Evolutionary conservation across 2,888 invertebrate genomes (phyloP).

Genomic region (Amphipyra tragopoginis): DNA sequence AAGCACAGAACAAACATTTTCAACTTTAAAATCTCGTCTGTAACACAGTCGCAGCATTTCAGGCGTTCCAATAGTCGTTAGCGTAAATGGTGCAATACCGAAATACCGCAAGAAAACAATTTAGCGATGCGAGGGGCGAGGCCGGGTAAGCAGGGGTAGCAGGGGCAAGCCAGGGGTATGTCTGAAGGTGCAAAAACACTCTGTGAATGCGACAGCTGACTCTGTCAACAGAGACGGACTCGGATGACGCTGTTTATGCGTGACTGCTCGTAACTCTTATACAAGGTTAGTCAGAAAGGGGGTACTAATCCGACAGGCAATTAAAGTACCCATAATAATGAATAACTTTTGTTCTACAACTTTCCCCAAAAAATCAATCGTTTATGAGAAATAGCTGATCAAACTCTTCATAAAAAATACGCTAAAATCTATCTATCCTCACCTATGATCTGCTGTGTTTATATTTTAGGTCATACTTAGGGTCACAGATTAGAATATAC

Average conservation of each 20-base stretch:
- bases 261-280: not conserved
- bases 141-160: constrained; percentile 41
- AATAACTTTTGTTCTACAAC: no score
- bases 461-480: no score
- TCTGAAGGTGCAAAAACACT: constrained; percentile 80
- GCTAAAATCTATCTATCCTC: no score
- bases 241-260: constrained; percentile 32
- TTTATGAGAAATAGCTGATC: no score
- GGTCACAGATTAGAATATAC: no score
- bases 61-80: constrained; percentile 67
- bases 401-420: no score
- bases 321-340: no score
- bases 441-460: no score
- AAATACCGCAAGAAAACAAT: constrained; percentile 83
- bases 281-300: no score
- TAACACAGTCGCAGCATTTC: constrained; percentile 39
- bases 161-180: constrained; percentile 51
- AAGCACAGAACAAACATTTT: constrained; percentile 7
- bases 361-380: no score
- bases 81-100: constrained; percentile 67
- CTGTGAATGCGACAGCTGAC: constrained; percentile 87
- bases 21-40: constrained; percentile 44
- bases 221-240: constrained; percentile 71
- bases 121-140: constrained; percentile 72
- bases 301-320: no score